Evolutionary conservation across 2,797 vertebrate species (phyloP).

Genomic region (Sebastes steindachneri): DNA sequence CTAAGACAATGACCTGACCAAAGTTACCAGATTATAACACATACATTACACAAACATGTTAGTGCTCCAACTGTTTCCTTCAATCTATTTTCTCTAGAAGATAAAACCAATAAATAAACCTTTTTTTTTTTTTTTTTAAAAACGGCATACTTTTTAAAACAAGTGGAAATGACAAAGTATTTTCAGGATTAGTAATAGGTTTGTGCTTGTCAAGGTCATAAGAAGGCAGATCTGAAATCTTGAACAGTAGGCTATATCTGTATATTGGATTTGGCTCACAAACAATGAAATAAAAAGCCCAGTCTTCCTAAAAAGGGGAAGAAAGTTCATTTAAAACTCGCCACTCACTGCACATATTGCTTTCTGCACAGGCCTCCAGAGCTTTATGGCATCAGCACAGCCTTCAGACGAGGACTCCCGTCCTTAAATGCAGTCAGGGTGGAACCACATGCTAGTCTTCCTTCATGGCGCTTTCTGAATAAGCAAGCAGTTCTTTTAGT

Average conservation of each 20-base stretch:
- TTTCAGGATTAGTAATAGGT: conserved; percentile 84
- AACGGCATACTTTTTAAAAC: conserved; percentile 79
- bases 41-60: conserved; percentile 77
- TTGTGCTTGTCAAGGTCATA: conserved; percentile 91
- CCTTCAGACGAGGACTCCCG: conserved; percentile 57
- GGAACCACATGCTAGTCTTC: conserved; percentile 72
- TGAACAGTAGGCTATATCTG: conserved; percentile 84
- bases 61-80: conserved; percentile 82
- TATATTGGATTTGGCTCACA: conserved; percentile 88
- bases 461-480: conserved; percentile 66
- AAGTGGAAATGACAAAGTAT: conserved; percentile 81
- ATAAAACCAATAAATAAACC: conserved; percentile 85
- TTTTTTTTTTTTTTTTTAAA: conserved; percentile 55
- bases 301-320: conserved; percentile 79
- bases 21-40: conserved; percentile 76
- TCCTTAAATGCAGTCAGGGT: conserved; percentile 60
- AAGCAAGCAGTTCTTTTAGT: conserved; percentile 76
- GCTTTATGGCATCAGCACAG: conserved; percentile 69
- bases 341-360: conserved; percentile 86
- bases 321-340: conserved; percentile 79
- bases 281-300: conserved; percentile 83
- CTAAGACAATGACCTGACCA: conserved; percentile 81
- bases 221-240: conserved; percentile 88
- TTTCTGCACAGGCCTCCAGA: conserved; percentile 81
- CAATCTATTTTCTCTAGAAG: conserved; percentile 78